Evolutionary conservation across 2,113 vertebrate species (phyloP).

Genomic region (Strigops habroptila): DNA sequence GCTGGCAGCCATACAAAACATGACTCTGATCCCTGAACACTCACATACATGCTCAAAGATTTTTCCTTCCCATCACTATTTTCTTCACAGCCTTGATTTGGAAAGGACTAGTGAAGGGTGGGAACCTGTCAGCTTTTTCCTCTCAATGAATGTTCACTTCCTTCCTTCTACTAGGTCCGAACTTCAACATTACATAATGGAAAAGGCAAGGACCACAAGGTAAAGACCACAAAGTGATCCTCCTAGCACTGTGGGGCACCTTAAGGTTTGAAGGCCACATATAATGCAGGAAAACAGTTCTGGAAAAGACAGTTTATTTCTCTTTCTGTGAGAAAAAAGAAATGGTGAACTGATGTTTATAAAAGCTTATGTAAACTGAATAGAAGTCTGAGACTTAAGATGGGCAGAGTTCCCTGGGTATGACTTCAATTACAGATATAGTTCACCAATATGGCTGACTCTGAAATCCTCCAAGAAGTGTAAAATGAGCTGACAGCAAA

Average conservation of each 20-base stretch:
- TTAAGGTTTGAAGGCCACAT: not conserved
- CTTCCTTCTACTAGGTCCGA: not conserved
- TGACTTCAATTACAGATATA: not conserved
- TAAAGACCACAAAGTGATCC: not conserved
- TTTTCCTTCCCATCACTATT: not conserved
- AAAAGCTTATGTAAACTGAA: not conserved
- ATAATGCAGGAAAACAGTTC: not conserved
- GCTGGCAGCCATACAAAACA: not conserved
- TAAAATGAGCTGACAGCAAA: not conserved
- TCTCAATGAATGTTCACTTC: not conserved
- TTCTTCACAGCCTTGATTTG: not conserved
- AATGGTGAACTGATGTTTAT: not conserved
- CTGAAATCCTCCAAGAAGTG: not conserved
- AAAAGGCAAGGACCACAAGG: not conserved
- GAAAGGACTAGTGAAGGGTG: not conserved
- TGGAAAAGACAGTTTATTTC: not conserved
- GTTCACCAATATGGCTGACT: not conserved
- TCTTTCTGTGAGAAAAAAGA: not conserved
- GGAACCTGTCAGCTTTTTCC: not conserved
- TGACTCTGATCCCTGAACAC: not conserved
- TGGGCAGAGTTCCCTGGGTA: not conserved
- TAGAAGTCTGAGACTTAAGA: not conserved
- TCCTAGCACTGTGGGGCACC: not conserved
- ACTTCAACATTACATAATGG: not conserved
- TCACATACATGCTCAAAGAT: not conserved